Conservation (phyloP, 2,797 vertebrate genomes). For the Sebastes alutus region DNA sequence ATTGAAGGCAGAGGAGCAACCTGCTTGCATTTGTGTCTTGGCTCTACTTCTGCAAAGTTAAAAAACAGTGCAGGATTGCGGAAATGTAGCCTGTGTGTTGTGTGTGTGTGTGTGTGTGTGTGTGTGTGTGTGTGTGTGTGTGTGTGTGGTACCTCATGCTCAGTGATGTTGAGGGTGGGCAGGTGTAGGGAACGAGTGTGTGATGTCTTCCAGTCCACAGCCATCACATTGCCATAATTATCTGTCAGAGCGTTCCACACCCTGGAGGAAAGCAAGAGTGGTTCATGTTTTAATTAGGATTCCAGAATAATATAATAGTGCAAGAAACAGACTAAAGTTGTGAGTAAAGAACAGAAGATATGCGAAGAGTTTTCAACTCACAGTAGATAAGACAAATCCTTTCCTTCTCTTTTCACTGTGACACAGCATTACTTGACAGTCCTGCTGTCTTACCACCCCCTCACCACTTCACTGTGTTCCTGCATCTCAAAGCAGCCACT, state of each 20-base stretch:
- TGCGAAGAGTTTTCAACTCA: background rate
- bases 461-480: background rate
- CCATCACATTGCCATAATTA: constrained; percentile 98
- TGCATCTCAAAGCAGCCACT: constrained; percentile 8
- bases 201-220: constrained; percentile 98
- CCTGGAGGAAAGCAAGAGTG: constrained; percentile 70
- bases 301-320: background rate
- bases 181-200: constrained; percentile 93
- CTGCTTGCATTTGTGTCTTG: background rate
- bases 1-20: constrained; percentile 4
- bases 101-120: background rate
- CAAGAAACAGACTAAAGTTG: background rate
- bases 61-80: background rate
- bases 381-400: background rate
- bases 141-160: constrained; percentile 82
- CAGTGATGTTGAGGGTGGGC: constrained; percentile 91
- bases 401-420: constrained; percentile 52
- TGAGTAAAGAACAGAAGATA: background rate
- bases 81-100: background rate
- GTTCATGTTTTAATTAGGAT: background rate
- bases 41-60: background rate
- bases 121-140: background rate
- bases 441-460: constrained; percentile 4
- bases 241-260: constrained; percentile 97
- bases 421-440: constrained; percentile 46